phyloP scores from a whole-genome alignment of 1,140 invertebrate species.

The Cydia pomonella region DNA sequence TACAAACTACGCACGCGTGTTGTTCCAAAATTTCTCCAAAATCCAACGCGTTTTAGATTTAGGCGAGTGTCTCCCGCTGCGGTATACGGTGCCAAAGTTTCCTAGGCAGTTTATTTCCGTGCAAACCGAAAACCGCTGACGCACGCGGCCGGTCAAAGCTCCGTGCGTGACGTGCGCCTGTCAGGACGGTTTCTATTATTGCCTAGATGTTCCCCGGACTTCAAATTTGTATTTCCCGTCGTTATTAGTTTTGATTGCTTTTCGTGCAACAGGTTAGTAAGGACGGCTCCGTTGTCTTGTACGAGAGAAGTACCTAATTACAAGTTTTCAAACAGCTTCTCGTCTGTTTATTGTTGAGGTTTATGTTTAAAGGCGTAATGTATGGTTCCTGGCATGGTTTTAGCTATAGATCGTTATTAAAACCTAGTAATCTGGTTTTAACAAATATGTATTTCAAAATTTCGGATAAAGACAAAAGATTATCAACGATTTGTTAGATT shows the following conservation, averaged over 20 bases:
- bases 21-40: constrained; percentile 12
- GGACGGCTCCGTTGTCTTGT: background rate
- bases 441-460: background rate
- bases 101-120: constrained; percentile 57
- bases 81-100: constrained; percentile 58
- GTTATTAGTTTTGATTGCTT: constrained; percentile 1
- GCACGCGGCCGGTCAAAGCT: constrained; percentile 57
- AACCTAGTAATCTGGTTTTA: background rate
- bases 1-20: too few relatives aligned
- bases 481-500: too few relatives aligned
- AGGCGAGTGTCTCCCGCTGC: constrained; percentile 55
- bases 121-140: constrained; percentile 51
- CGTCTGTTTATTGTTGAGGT: background rate
- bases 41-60: constrained; percentile 43
- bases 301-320: background rate
- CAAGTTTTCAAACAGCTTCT: background rate
- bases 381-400: background rate
- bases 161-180: constrained; percentile 40
- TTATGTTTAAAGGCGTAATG: background rate
- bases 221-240: constrained; percentile 32
- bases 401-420: background rate
- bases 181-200: constrained; percentile 42
- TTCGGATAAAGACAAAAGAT: too few relatives aligned
- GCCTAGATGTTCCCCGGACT: constrained; percentile 37
- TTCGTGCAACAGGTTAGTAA: constrained; percentile 1